A percentile compares a stretch with the other conserved stretches of the same genome.
phyloP scores from a whole-genome alignment of 1,140 invertebrate species.

The Tetraneura akinire region DNA sequence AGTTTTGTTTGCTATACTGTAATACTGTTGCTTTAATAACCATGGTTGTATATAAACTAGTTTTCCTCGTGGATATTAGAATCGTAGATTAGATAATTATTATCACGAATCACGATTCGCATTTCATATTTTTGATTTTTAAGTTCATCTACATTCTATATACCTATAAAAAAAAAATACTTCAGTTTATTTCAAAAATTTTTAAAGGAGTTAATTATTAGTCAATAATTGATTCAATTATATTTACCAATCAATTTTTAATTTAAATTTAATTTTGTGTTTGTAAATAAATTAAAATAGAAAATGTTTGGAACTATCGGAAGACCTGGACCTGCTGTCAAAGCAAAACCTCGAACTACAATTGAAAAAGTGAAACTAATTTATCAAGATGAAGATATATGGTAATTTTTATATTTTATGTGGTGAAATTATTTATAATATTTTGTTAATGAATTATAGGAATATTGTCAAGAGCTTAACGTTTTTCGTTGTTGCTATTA shows the following conservation, averaged over 20 bases:
- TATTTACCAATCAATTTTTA: too few species aligned
- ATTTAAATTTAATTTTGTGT: not conserved
- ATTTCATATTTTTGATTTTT: too few species aligned
- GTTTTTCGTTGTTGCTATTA: constrained; percentile 7
- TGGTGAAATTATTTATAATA: not conserved
- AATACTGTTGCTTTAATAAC: too few species aligned
- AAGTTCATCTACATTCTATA: too few species aligned
- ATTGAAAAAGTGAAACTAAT: constrained; percentile 16
- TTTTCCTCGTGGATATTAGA: too few species aligned
- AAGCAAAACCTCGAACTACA: constrained; percentile 19
- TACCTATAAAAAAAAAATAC: not conserved
- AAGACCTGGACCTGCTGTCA: constrained; percentile 34
- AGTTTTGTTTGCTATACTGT: too few species aligned
- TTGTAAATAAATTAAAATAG: not conserved
- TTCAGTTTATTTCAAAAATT: not conserved
- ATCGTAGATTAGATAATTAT: too few species aligned
- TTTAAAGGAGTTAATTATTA: not conserved
- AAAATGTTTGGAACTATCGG: constrained; percentile 12
- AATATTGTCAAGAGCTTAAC: constrained; percentile 22
- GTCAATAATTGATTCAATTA: not conserved
- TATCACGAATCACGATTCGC: too few species aligned
- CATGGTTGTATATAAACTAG: too few species aligned
- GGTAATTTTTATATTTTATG: not conserved
- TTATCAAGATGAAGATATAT: constrained; percentile 35
- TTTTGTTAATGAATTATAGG: not conserved